A percentile compares a stretch with the other conserved stretches of the same genome.
phyloP scores from a whole-genome alignment of 1,140 invertebrate species.

The Physella acuta region DNA sequence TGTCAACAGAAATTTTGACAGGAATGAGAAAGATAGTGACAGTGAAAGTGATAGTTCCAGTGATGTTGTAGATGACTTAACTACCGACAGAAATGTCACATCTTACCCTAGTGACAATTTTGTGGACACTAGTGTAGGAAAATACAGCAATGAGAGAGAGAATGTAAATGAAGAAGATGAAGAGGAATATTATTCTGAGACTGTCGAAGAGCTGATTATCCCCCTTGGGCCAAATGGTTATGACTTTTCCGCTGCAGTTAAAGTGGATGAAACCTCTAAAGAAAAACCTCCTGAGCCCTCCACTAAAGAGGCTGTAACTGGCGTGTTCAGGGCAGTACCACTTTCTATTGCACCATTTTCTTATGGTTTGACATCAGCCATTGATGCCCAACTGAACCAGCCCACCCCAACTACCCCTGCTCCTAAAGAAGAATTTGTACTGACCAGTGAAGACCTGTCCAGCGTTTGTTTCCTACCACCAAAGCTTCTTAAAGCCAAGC shows the following conservation, averaged over 20 bases:
- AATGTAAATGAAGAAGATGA: constrained; percentile 25
- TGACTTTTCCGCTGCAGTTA: constrained; percentile 25
- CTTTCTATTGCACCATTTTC: constrained; percentile 1
- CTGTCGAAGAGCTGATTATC: constrained; percentile 33
- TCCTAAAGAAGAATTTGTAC: constrained; percentile 41
- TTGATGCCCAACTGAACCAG: background rate
- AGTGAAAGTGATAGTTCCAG: no score
- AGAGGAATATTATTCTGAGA: constrained; percentile 31
- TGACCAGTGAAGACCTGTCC: constrained; percentile 46
- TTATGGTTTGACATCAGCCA: background rate
- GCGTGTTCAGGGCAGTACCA: constrained; percentile 17
- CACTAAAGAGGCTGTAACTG: constrained; percentile 2
- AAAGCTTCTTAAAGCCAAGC: constrained; percentile 25
- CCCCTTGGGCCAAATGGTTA: constrained; percentile 26
- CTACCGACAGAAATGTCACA: background rate
- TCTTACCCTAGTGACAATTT: no score
- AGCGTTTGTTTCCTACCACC: constrained; percentile 43
- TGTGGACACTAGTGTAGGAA: no score
- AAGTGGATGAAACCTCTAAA: constrained; percentile 27
- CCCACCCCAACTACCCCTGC: background rate
- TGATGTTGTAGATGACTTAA: background rate
- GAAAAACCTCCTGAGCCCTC: background rate
- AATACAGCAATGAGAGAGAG: constrained; percentile 7
- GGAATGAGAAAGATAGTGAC: no score
- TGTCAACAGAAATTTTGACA: no score